Conservation (phyloP, 2,797 vertebrate species). For the Alauda arvensis region DNA sequence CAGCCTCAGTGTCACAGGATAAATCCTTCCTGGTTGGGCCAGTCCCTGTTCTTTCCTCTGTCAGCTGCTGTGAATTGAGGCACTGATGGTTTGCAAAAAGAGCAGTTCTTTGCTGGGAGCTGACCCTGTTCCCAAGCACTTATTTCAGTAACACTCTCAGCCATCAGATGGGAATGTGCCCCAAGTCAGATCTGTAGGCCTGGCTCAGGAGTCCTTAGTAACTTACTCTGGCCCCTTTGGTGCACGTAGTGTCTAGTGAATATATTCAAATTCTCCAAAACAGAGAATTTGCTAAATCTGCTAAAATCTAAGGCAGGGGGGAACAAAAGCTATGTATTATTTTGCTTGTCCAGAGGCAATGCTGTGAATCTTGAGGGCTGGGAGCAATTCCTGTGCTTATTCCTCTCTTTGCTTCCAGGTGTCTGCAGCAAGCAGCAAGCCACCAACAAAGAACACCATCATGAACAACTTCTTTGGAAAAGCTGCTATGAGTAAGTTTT, state of each 20-base stretch:
- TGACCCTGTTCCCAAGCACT: not conserved
- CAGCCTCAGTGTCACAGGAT: not conserved
- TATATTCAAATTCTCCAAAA: not conserved
- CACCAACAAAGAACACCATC: constrained; percentile 70
- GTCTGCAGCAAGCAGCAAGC: constrained; percentile 76
- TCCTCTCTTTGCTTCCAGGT: constrained; percentile 70
- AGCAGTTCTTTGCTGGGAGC: not conserved
- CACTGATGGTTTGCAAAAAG: not conserved
- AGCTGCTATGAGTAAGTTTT: constrained; percentile 82
- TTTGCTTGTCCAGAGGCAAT: not conserved
- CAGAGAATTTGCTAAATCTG: not conserved
- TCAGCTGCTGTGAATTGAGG: not conserved
- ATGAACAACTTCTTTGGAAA: constrained; percentile 89
- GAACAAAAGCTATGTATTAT: accelerated
- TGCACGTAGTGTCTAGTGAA: not conserved
- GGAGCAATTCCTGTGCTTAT: constrained; percentile 1
- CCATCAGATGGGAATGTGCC: not conserved
- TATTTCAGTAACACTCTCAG: not conserved
- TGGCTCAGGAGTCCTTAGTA: not conserved
- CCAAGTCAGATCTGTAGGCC: not conserved
- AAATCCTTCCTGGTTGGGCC: not conserved
- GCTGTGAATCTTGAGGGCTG: not conserved
- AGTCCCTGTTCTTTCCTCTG: not conserved
- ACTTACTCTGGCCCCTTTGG: not conserved
- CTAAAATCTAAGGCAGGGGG: not conserved